Base-by-base conservation (phyloP, 1,140 invertebrate species). In the Sycophila sp. region DNA sequence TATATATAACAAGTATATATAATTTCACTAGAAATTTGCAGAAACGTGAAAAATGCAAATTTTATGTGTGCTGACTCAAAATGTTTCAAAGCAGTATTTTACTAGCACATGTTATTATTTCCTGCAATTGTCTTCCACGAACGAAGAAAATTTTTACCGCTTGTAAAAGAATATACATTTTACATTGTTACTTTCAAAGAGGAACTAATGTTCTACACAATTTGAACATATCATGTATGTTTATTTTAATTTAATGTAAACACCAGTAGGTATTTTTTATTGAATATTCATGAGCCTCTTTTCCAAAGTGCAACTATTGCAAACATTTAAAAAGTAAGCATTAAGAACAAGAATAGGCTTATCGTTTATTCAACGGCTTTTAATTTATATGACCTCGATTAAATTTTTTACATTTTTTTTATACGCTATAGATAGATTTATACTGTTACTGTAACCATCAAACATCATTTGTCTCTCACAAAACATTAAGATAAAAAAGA, bases 391-490 rank as follows among this genome's bases (percentile, higher is more conserved):
- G 51, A 28, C 7, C 22, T 58, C 8, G 1, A 40, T 60, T 38
- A 22, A 49, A 32, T 59, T 32, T 67, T 58, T 24, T 58, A 51
- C 45, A 58, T 58, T n/a, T 34, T 58, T 51, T 47, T 51, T 59
- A 22, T 59, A 58, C 10, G 3, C 17, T 47, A 26, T 19, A 47
- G 4, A 60, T 69, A 53, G 45, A 19, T 60, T 69, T 69, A 62
- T 53, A 40, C 30, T 42, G 17, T 53, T 55, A 53, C 34, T 40
- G 47, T 28, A 11, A 40, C 13, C n/a, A 58, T 30, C 49, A n/a
- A n/a, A 62, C 69, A 65, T 71, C 17, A 64, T 71, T 71, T 71
- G 69, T 71, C 69, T 70, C 68, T 64, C 69, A 65, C 69, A 59
- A 64, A 55, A 42, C 28, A 63, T 47, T 40, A 47, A 63, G 32